These are phyloP conservation scores for Ceuthmochares aereus DNA, from an alignment of 2,113 vertebrate genomes.

Conservation along the genomic window DNA sequence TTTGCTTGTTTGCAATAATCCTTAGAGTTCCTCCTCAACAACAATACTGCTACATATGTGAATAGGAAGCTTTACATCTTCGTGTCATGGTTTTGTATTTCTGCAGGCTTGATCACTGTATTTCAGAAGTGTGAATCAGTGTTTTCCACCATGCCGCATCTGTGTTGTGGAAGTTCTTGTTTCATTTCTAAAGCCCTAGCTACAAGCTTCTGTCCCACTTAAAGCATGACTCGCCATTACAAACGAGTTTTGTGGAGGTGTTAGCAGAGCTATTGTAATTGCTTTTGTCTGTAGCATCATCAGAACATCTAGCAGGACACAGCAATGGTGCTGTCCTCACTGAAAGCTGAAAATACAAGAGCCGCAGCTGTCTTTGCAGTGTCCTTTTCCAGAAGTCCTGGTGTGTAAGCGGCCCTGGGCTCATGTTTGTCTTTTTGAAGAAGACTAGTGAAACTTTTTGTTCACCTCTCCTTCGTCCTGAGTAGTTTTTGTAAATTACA, in stretches of 20 bases:
- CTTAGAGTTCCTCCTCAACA: neutral
- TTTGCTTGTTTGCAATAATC: neutral
- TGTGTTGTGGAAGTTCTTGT: neutral
- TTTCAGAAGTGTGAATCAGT: neutral
- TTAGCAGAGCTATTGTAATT: neutral
- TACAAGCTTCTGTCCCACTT: neutral
- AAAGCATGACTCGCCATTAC: neutral
- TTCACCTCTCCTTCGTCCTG: neutral
- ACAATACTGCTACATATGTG: neutral
- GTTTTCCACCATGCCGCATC: neutral
- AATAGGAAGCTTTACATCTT: conserved; percentile 1
- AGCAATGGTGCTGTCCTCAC: neutral
- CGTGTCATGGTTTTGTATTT: neutral
- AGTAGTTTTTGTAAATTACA: neutral
- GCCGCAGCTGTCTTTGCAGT: neutral
- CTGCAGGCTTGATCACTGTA: neutral
- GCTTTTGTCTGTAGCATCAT: neutral
- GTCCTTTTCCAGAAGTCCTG: neutral
- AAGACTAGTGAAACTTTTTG: neutral
- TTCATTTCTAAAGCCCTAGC: neutral
- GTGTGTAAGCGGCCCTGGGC: neutral
- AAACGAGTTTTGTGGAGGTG: neutral
- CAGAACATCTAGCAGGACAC: neutral
- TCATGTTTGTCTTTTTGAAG: neutral
- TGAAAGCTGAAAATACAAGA: neutral